Conservation (phyloP, 2,797 vertebrate species). For the Hemibagrus guttatus region DNA sequence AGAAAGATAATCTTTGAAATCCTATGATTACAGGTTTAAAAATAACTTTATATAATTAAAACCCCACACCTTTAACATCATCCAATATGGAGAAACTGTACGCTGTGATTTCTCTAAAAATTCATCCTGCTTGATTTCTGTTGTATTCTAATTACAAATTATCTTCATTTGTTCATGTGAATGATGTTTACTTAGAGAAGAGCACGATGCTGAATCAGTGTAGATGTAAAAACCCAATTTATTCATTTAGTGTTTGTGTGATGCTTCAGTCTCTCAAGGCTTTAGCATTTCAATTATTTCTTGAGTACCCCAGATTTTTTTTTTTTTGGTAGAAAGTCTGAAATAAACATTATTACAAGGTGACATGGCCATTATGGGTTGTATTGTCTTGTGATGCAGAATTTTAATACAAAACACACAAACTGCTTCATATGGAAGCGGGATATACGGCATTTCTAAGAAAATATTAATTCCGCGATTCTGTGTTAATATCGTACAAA, state of each 20-base stretch:
- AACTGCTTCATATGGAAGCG: slow-evolving; percentile 35
- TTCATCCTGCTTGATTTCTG: background rate
- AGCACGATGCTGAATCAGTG: slow-evolving; percentile 20
- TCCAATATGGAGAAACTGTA: background rate
- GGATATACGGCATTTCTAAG: background rate
- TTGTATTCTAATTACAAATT: background rate
- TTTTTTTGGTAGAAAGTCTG: background rate
- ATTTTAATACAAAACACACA: slow-evolving; percentile 54
- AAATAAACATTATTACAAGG: slow-evolving; percentile 9
- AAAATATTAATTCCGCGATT: background rate
- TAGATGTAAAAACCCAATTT: background rate
- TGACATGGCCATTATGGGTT: background rate
- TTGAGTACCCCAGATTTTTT: background rate
- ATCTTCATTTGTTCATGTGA: background rate
- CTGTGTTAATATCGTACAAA: background rate
- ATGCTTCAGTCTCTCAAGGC: background rate
- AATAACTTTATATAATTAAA: background rate
- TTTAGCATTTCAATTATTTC: background rate
- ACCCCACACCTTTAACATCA: background rate
- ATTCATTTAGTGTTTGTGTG: slow-evolving; percentile 36
- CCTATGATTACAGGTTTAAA: background rate
- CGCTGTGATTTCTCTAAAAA: background rate
- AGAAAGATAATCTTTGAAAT: background rate
- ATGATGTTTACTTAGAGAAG: slow-evolving; percentile 22
- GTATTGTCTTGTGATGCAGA: slow-evolving; percentile 50